These are phyloP conservation scores for Eunapius fragilis DNA, from an alignment of 37 sponge, comb jelly and placozoan genomes.

Conservation along the genomic window DNA sequence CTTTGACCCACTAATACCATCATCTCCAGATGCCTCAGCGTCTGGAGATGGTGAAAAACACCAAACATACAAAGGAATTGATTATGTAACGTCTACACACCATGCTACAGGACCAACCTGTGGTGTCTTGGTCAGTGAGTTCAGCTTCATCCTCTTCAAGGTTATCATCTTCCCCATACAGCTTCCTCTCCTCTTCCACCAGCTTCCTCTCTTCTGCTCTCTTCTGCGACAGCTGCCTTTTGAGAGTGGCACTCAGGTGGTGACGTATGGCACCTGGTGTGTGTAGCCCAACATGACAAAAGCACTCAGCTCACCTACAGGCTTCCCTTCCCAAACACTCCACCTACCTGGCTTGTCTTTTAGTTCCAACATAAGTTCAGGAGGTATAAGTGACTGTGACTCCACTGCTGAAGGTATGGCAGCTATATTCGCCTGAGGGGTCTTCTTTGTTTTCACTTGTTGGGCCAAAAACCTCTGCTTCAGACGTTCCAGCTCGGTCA, in stretches of 20 bases:
- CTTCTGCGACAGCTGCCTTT: constrained; percentile 37
- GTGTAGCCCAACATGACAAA: neutral
- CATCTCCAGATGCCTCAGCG: neutral
- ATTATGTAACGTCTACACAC: neutral
- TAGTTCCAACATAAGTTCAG: constrained; percentile 19
- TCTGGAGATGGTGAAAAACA: neutral
- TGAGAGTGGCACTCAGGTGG: constrained; percentile 28
- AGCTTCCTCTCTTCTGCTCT: constrained; percentile 52
- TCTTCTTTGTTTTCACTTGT: neutral
- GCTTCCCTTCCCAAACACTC: neutral
- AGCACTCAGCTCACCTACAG: neutral
- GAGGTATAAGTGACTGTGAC: neutral
- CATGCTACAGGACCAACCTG: neutral
- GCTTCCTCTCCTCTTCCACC: constrained; percentile 32
- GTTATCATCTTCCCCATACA: constrained; percentile 50
- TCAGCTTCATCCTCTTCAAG: constrained; percentile 39
- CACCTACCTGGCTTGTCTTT: constrained; percentile 41
- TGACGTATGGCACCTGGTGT: constrained; percentile 40
- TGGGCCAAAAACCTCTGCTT: constrained; percentile 4
- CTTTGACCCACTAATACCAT: neutral
- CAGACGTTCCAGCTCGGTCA: constrained; percentile 23
- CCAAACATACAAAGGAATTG: neutral
- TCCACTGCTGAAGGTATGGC: neutral
- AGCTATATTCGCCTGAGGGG: neutral
- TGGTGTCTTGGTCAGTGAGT: constrained; percentile 31